Base-by-base conservation (phyloP, 1,140 invertebrate species). In the Chrysopa pallens region DNA sequence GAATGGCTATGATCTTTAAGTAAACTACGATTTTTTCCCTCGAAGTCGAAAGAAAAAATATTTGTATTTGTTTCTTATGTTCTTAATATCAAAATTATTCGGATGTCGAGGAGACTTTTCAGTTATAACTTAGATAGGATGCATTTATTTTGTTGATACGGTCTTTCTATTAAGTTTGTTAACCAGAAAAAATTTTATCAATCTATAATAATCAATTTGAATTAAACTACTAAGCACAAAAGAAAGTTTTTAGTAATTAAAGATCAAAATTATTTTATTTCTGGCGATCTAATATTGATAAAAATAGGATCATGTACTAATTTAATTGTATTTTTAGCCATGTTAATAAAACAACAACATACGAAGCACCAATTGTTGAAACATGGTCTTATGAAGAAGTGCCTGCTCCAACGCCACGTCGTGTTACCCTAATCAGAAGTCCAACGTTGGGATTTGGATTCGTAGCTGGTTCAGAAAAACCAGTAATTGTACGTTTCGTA, bases 391-490 rank as follows among this genome's bases (percentile, higher is more conserved):
- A 72, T 51, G 72, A 68, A n/a, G 66, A 72, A 40, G 72, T 72
- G 48, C 70, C 75, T 4, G 72, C 76, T 0, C 84, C 86, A 0
- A 74, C 82, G 45, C 85, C 86, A 0, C 60, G 87, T 4, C 68
- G 75, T 11, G 80, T 91, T 6, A 68, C 72, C 39, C 64, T 93
- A 28, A 64, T 71, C 40, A 61, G 87, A 38, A 79, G 76, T 52
- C 66, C 76, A 0, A 74, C 82, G 31, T 69, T 89, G 33, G 88
- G 88, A 0, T 94, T 92, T 58, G 90, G 90, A 1, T 94, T 94
- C 60, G 88, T 94, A 1, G 89, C 89, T 2, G 88, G 89, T 1
- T 88, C 84, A 31, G 87, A 93, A 58, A 76, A 78, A 47, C 89
- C 90, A 0, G 87, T 92, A 6, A 81, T 92, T 35, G 87, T 94